Base-by-base conservation (phyloP, 2,888 invertebrate species). In the Tromatobia lineatoria region DNA sequence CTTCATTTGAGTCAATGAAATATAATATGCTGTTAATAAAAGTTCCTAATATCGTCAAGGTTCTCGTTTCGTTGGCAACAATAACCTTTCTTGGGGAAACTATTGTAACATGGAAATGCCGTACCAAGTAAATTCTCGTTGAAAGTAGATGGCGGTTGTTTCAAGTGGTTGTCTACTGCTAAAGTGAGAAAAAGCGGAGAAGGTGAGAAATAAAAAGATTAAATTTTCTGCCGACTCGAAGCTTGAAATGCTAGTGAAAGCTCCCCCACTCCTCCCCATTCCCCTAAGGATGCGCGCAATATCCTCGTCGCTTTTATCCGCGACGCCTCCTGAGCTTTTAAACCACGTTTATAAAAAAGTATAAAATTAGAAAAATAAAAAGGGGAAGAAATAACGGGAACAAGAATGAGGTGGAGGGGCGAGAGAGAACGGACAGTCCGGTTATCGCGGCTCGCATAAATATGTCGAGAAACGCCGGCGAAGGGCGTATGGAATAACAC, bases 361-460 rank as follows among this genome's bases (percentile, higher is more conserved):
- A 20, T 50, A 64, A 75, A 75, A 75, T 64, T 64, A 75, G 50
- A 64, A 75, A 75, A 34, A 20, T 20, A 18, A 75, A 64, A 64
- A 38, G 50, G 84, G 84, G 42, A 59, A 57, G 57, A 77, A 76
- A 45, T 18, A 52, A 45, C 15, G 15, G 57, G 23, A 47, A 54
- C 57, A 69, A 70, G 74, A 67, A 64, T 45, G 34, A 64, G 64
- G 64, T 20, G 64, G 38, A n/a, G 73, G 78, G 73, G 61, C 52
- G 50, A 34, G 67, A 71, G 83, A 73, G 38, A 80, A 77, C 74
- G 83, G 86, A 87, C 88, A 88, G 90, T 88, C 89, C 88, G 89
- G 90, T 91, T 91, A 91, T 91, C 90, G 90, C 86, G 86, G 86
- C 66, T 74, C 89, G 88, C 88, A 89, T 90, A 91, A 91, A 91